A percentile compares a stretch with the other conserved stretches of the same genome.
Conservation (phyloP, 2,888 invertebrate species). For the Chalcis sispes region DNA sequence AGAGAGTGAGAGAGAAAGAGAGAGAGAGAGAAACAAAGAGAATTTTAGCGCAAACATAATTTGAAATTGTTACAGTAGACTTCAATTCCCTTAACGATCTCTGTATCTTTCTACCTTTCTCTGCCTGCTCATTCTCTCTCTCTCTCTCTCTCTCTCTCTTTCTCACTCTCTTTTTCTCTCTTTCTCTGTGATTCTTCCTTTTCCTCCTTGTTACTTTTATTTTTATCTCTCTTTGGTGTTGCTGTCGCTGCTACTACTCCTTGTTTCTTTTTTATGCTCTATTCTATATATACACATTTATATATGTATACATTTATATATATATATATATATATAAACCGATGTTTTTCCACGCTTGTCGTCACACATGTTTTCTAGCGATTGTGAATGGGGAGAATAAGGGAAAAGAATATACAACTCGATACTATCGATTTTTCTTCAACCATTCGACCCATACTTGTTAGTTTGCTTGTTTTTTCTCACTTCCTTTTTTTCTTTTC, state of each 20-base stretch:
- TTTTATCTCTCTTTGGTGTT: no score
- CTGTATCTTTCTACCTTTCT: conserved; percentile 4
- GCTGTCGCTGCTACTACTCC: no score
- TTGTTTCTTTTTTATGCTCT: no score
- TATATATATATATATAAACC: background rate
- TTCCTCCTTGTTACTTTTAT: no score
- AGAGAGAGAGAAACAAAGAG: background rate
- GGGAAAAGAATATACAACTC: conserved; percentile 9
- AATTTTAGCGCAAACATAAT: conserved; percentile 31
- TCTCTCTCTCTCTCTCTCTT: background rate
- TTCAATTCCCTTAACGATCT: conserved; percentile 47
- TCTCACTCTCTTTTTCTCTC: no score
- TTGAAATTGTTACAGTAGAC: conserved; percentile 46
- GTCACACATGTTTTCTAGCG: background rate
- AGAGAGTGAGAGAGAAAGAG: background rate
- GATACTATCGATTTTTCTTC: conserved; percentile 39
- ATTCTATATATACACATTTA: background rate
- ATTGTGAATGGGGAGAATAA: background rate
- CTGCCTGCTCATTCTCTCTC: background rate
- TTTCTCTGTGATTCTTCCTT: no score
- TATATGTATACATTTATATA: background rate
- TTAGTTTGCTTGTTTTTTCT: background rate
- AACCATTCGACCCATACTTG: conserved; percentile 9
- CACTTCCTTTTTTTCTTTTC: background rate
- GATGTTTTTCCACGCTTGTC: background rate